phyloP scores from a whole-genome alignment of 2,888 invertebrate species.

The Uropetala carovei region DNA sequence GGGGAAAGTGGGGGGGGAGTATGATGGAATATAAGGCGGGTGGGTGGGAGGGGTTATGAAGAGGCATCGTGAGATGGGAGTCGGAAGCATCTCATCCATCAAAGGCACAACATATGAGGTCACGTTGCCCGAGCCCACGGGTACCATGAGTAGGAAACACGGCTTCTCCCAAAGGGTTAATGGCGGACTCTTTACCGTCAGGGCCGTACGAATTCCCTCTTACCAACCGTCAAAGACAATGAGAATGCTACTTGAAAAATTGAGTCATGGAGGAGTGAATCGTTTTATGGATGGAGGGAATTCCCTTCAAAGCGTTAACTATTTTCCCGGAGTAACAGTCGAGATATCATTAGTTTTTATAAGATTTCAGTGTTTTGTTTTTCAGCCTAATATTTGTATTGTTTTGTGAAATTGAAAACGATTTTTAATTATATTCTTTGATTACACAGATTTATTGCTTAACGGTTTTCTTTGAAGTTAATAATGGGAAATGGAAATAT shows the following conservation, averaged over 20 bases:
- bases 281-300: neutral
- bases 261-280: slow-evolving; percentile 19
- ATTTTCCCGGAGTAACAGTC: neutral
- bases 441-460: too few species aligned
- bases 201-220: slow-evolving; percentile 3
- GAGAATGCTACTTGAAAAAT: neutral
- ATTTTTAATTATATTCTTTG: too few species aligned
- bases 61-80: neutral
- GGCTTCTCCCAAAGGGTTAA: slow-evolving; percentile 1
- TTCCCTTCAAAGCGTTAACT: neutral
- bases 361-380: neutral
- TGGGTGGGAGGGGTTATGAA: neutral
- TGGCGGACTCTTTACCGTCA: neutral
- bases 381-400: neutral
- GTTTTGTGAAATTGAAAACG: too few species aligned
- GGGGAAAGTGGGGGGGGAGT: neutral
- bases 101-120: slow-evolving; percentile 27
- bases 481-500: too few species aligned
- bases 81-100: slow-evolving; percentile 28
- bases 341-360: neutral
- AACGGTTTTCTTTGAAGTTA: too few species aligned
- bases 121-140: neutral
- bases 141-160: neutral
- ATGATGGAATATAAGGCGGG: neutral
- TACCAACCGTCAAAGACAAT: neutral